phyloP scores from a whole-genome alignment of 2,888 invertebrate species.

The Bombylius discolor region DNA sequence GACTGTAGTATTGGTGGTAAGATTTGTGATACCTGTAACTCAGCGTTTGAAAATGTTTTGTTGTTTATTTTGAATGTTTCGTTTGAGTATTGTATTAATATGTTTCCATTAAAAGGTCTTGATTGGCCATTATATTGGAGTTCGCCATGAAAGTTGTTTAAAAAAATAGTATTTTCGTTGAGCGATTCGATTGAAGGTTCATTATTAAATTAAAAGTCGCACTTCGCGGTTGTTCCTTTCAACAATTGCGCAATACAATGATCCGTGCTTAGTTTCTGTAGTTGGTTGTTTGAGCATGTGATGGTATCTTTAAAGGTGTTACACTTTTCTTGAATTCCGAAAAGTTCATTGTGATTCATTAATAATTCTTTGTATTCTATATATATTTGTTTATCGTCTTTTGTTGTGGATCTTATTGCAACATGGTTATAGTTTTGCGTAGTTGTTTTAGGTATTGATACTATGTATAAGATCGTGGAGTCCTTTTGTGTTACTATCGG shows the following conservation, averaged over 20 bases:
- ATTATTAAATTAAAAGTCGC: constrained; percentile 1
- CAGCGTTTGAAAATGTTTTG: background rate
- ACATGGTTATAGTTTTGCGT: background rate
- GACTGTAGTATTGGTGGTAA: background rate
- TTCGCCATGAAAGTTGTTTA: constrained; percentile 4
- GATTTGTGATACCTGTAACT: constrained; percentile 2
- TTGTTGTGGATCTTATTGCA: background rate
- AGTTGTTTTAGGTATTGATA: background rate
- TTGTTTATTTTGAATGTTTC: constrained; percentile 1
- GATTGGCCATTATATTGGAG: background rate
- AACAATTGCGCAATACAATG: no score
- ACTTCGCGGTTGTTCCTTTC: background rate
- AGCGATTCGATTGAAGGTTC: background rate
- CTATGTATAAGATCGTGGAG: background rate
- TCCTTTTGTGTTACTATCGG: background rate
- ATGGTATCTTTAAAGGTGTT: no score
- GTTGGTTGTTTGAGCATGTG: no score
- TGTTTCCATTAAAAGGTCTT: constrained; percentile 1
- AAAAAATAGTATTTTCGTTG: constrained; percentile 3
- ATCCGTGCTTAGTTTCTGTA: no score
- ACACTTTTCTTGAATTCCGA: no score
- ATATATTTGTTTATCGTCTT: background rate
- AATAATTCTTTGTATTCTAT: no score
- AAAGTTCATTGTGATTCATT: no score
- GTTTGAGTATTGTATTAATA: background rate